phyloP scores from a whole-genome alignment of 2,888 invertebrate species.

The Yponomeuta malinellus region DNA sequence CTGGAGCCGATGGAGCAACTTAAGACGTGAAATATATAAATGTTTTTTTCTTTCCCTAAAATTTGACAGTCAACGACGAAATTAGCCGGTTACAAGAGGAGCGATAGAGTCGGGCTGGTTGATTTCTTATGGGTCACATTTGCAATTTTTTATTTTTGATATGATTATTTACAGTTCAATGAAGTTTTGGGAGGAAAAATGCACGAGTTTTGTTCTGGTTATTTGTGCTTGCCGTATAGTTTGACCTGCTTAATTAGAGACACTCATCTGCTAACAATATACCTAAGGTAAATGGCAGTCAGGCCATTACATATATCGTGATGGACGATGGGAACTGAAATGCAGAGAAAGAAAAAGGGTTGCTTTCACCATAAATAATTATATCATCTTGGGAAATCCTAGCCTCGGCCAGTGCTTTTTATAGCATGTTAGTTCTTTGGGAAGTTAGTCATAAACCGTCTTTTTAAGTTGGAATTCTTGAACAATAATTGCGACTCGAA shows the following conservation, averaged over 20 bases:
- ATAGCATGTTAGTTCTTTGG: background rate
- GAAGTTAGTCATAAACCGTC: background rate
- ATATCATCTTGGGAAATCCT: slow-evolving; percentile 10
- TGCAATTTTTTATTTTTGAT: background rate
- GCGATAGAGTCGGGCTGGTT: too few species aligned
- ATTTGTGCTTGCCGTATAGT: slow-evolving; percentile 10
- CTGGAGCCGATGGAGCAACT: too few species aligned
- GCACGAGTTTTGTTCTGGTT: background rate
- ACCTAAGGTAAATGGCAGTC: background rate
- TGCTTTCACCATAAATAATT: slow-evolving; percentile 8
- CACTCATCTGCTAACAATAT: slow-evolving; percentile 3
- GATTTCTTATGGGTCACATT: too few species aligned
- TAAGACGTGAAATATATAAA: too few species aligned
- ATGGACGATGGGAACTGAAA: slow-evolving; percentile 7
- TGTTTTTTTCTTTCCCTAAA: too few species aligned
- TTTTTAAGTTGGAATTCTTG: background rate
- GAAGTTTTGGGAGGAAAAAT: background rate
- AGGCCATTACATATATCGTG: background rate
- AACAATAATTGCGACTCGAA: background rate
- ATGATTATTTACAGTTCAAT: background rate
- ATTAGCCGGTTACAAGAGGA: too few species aligned
- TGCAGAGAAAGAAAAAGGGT: background rate
- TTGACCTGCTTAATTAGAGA: slow-evolving; percentile 5
- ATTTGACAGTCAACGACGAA: too few species aligned
- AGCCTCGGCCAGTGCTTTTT: background rate